phyloP scores from a whole-genome alignment of 2,797 vertebrate species.

The Alca torda region DNA sequence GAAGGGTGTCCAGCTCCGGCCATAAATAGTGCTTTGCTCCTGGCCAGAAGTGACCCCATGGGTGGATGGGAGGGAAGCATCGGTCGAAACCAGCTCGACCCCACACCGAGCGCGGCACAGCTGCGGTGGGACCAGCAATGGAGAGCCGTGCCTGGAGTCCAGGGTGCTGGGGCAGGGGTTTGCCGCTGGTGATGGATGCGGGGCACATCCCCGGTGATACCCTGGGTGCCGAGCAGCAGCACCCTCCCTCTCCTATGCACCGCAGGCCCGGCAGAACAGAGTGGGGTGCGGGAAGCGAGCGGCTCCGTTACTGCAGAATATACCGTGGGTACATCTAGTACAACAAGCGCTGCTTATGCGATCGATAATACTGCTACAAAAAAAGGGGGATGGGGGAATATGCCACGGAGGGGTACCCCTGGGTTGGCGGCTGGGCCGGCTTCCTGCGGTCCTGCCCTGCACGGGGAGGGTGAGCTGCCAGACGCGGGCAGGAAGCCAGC shows the following conservation, averaged over 20 bases:
- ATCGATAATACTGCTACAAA: slow-evolving; percentile 83
- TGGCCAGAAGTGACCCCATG: not conserved
- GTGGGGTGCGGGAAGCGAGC: slow-evolving; percentile 79
- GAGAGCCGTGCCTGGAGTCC: not conserved
- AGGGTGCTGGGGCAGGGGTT: not conserved
- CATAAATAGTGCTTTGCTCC: not conserved
- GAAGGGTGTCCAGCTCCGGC: not conserved
- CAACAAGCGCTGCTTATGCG: slow-evolving; percentile 90
- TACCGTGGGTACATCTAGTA: slow-evolving; percentile 79
- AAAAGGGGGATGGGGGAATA: not conserved
- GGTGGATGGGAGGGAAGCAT: not conserved
- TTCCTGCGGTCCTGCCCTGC: not conserved
- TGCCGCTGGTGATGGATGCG: not conserved
- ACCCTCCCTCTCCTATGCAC: not conserved
- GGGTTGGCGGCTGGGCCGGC: not conserved
- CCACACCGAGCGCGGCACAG: not conserved
- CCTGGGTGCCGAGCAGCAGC: not conserved
- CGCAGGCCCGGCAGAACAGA: not conserved
- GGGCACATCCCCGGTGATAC: not conserved
- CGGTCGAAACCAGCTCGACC: slow-evolving; percentile 68
- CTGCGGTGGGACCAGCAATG: not conserved
- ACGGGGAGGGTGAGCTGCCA: not conserved
- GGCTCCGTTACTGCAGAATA: slow-evolving; percentile 77
- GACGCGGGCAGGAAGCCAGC: not conserved
- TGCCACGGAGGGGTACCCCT: not conserved